phyloP scores from a whole-genome alignment of 2,113 vertebrate genomes.

The Platysternon megacephalum region DNA sequence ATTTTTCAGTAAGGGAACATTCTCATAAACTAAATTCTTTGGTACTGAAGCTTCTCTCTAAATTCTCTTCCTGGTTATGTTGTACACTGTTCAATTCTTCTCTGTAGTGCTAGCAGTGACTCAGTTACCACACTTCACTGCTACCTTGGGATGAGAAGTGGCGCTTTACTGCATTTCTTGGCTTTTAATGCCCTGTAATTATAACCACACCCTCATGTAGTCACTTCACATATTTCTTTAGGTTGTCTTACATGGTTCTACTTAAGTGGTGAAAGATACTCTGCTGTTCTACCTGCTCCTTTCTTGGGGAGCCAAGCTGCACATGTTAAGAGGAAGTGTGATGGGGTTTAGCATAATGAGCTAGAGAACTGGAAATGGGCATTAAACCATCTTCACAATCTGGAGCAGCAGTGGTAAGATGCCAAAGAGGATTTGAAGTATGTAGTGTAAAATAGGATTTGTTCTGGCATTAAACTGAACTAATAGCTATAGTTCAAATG shows the following conservation, averaged over 20 bases:
- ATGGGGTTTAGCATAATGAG: background rate
- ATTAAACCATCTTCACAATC: background rate
- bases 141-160: background rate
- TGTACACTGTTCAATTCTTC: background rate
- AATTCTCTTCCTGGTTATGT: background rate
- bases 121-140: background rate
- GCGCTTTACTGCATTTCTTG: background rate
- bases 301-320: background rate
- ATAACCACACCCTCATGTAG: background rate
- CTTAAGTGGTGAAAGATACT: background rate
- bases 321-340: rapidly evolving
- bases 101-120: background rate
- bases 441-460: background rate
- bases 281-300: background rate
- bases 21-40: background rate
- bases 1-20: background rate
- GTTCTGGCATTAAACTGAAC: background rate
- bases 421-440: background rate
- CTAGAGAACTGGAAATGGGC: background rate
- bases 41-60: background rate
- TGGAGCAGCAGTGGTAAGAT: background rate
- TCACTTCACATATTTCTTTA: background rate
- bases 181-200: conserved; percentile 10
- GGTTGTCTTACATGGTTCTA: background rate
- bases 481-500: background rate